phyloP scores from a whole-genome alignment of 2,888 invertebrate species.

The Apotomis capreana region DNA sequence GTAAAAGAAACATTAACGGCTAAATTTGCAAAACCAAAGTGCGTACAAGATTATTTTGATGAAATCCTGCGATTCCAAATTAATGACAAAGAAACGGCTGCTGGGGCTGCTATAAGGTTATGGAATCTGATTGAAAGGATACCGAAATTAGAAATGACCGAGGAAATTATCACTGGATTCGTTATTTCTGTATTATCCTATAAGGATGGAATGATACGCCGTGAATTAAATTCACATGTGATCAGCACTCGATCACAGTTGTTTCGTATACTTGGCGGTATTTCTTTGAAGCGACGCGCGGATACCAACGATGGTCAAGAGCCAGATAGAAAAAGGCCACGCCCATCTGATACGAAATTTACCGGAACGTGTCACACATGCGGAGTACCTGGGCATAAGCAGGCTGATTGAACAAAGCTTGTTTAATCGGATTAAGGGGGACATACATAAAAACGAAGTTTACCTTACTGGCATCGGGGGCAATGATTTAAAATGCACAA shows the following conservation, averaged over 20 bases:
- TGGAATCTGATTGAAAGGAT: constrained; percentile 36
- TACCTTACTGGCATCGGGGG: constrained; percentile 16
- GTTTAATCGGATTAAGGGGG: neutral
- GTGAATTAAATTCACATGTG: constrained; percentile 35
- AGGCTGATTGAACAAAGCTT: neutral
- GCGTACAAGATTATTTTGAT: neutral
- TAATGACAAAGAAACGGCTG: neutral
- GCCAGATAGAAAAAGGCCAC: constrained; percentile 20
- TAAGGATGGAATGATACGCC: constrained; percentile 21
- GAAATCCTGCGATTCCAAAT: neutral
- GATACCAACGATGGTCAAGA: constrained; percentile 9
- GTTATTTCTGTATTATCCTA: constrained; percentile 36
- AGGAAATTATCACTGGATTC: constrained; percentile 39
- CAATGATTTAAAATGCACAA: neutral
- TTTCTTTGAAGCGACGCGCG: constrained; percentile 35
- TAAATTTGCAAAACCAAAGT: neutral
- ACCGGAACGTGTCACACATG: constrained; percentile 1
- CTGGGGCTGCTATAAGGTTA: constrained; percentile 30
- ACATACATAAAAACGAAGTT: neutral
- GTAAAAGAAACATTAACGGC: neutral
- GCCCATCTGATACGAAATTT: constrained; percentile 4
- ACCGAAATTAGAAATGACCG: constrained; percentile 27
- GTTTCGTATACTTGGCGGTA: constrained; percentile 35
- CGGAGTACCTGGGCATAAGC: neutral
- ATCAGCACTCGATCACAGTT: constrained; percentile 37